These are phyloP conservation scores for Brachyptera risi DNA, from an alignment of 2,888 invertebrate species.

Conservation along the genomic window DNA sequence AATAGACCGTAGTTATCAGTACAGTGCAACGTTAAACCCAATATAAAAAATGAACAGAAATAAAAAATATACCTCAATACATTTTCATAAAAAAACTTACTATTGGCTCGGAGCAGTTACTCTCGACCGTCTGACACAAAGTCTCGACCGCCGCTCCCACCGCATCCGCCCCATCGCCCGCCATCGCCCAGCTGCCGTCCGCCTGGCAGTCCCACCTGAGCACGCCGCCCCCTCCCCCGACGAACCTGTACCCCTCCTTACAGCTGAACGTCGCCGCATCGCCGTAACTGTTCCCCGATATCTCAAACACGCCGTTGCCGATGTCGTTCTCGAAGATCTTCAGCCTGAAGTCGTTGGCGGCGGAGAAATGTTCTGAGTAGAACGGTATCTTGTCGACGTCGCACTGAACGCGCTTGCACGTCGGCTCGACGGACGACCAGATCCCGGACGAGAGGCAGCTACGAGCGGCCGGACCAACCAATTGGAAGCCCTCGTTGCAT, in stretches of 20 bases:
- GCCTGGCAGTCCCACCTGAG: constrained; percentile 9
- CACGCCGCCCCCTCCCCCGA: not conserved
- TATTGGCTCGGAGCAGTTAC: not conserved
- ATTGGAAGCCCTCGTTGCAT: constrained; percentile 25
- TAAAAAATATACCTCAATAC: too few relatives aligned
- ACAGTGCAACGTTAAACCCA: too few relatives aligned
- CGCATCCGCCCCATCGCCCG: not conserved
- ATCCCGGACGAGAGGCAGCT: constrained; percentile 24
- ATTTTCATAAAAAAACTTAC: not conserved
- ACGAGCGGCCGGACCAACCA: constrained; percentile 24
- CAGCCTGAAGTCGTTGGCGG: constrained; percentile 6
- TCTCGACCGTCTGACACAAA: not conserved
- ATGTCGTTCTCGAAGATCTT: constrained; percentile 16
- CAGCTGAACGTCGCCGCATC: constrained; percentile 31
- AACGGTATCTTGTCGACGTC: constrained; percentile 12
- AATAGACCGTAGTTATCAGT: too few relatives aligned
- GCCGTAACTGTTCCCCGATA: constrained; percentile 36
- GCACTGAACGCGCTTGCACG: constrained; percentile 19
- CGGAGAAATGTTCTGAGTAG: not conserved
- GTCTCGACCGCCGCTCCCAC: not conserved
- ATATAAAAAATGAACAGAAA: too few relatives aligned
- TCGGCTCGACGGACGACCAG: constrained; percentile 25
- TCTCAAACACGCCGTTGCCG: constrained; percentile 20
- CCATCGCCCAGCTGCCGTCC: constrained; percentile 13
- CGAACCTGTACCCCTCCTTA: constrained; percentile 23